phyloP scores from a whole-genome alignment of 2,888 invertebrate species.

The Sarcophaga subvicina region DNA sequence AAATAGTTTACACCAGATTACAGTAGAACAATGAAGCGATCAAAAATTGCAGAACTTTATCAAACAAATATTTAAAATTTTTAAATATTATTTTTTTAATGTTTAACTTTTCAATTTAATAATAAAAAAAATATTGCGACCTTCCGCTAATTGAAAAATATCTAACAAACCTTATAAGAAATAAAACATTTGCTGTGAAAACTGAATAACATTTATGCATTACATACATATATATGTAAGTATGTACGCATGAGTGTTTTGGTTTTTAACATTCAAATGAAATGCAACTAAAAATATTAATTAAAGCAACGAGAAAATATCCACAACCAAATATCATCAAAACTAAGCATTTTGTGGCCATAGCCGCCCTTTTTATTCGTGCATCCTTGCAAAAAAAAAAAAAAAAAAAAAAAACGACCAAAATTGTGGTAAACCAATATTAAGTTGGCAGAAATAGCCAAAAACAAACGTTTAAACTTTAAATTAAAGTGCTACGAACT shows the following conservation, averaged over 20 bases:
- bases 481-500: no score
- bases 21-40: no score
- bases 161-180: not conserved
- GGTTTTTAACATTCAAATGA: conserved; percentile 26
- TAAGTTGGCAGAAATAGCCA: conserved; percentile 51
- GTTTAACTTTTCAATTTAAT: no score
- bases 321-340: not conserved
- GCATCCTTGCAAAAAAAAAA: not conserved
- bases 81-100: no score
- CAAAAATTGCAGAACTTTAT: no score
- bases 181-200: conserved; percentile 48
- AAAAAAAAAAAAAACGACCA: not conserved
- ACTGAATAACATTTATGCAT: conserved; percentile 18
- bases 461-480: conserved; percentile 36
- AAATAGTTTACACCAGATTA: no score
- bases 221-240: no score
- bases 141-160: no score
- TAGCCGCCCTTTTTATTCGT: not conserved
- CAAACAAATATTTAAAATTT: no score
- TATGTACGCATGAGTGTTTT: conserved; percentile 17
- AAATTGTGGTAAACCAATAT: conserved; percentile 60
- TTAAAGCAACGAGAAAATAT: conserved; percentile 44
- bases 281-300: conserved; percentile 57
- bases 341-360: not conserved
- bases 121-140: no score